Percentiles rank a stretch among this genome's conserved stretches.
Evolutionary conservation across 2,888 invertebrate species (phyloP).

Genomic region (Brachycybe producta): DNA sequence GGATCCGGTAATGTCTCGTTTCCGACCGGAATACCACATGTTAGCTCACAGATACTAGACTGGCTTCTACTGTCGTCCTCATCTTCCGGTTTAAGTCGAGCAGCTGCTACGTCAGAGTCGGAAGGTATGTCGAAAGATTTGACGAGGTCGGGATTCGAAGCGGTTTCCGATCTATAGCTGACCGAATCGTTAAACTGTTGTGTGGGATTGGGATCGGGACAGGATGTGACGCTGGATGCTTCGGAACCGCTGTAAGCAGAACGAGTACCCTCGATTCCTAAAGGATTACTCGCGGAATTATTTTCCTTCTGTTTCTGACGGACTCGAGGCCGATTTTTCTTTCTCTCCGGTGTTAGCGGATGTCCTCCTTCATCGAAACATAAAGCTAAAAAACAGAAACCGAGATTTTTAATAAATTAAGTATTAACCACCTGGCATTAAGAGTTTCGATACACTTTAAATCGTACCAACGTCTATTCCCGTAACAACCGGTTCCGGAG

Average conservation of each 20-base stretch:
- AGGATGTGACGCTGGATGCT: constrained; percentile 16
- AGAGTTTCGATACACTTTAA: too few species aligned
- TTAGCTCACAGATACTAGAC: not conserved
- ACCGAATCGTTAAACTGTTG: not conserved
- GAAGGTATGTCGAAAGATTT: too few species aligned
- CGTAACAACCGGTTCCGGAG: constrained; percentile 50
- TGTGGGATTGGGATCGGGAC: constrained; percentile 18
- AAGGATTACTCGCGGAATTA: not conserved
- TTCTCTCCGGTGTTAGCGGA: constrained; percentile 2
- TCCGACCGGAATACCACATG: not conserved
- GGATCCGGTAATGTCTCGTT: not conserved
- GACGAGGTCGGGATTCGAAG: constrained; percentile 3
- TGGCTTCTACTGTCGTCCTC: not conserved
- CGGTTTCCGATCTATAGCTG: not conserved
- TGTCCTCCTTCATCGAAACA: constrained; percentile 12
- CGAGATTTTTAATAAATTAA: too few species aligned
- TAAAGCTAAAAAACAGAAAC: not conserved
- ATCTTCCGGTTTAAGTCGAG: not conserved
- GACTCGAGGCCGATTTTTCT: not conserved
- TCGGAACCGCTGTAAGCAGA: not conserved
- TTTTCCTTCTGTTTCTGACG: not conserved
- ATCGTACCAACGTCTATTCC: constrained; percentile 50
- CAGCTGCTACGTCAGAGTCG: too few species aligned
- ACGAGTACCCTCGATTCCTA: not conserved
- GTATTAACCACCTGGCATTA: too few species aligned